Evolutionary conservation across 2,888 invertebrate species (phyloP).

Genomic region (Hemithea aestivaria): DNA sequence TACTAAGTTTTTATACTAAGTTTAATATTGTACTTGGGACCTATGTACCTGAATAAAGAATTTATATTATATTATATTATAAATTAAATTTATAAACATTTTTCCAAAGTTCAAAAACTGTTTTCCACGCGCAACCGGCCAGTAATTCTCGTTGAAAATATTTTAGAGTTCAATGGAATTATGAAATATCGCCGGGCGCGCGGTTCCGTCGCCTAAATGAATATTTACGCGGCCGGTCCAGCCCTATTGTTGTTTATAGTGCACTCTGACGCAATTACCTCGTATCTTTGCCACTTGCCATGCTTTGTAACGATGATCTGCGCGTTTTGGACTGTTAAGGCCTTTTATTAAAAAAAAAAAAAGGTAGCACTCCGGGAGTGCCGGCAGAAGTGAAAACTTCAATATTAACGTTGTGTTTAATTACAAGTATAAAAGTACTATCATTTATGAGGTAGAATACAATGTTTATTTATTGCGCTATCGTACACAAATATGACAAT

Average conservation of each 20-base stretch:
- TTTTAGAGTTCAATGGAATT: constrained; percentile 65
- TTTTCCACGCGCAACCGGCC: constrained; percentile 19
- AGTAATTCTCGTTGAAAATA: constrained; percentile 43
- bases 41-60: too few relatives aligned
- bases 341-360: too few relatives aligned
- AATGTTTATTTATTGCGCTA: too few relatives aligned
- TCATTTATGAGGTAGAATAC: too few relatives aligned
- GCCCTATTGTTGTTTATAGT: constrained; percentile 39
- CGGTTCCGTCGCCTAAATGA: constrained; percentile 45
- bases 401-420: too few relatives aligned
- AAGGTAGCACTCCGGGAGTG: too few relatives aligned
- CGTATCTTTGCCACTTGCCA: constrained; percentile 24
- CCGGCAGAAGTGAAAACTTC: too few relatives aligned
- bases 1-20: too few relatives aligned
- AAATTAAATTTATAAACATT: not conserved
- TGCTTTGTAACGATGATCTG: constrained; percentile 23
- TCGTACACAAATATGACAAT: too few relatives aligned
- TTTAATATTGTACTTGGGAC: too few relatives aligned
- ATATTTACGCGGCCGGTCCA: constrained; percentile 52
- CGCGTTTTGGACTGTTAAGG: constrained; percentile 8
- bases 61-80: too few relatives aligned
- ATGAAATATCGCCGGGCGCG: constrained; percentile 50
- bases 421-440: too few relatives aligned
- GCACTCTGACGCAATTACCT: constrained; percentile 22
- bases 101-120: not conserved